Evolutionary conservation across 2,888 invertebrate species (phyloP), one percentile per base, ranked within the genome.

Genomic region (Eremobia ochroleuca): DNA sequence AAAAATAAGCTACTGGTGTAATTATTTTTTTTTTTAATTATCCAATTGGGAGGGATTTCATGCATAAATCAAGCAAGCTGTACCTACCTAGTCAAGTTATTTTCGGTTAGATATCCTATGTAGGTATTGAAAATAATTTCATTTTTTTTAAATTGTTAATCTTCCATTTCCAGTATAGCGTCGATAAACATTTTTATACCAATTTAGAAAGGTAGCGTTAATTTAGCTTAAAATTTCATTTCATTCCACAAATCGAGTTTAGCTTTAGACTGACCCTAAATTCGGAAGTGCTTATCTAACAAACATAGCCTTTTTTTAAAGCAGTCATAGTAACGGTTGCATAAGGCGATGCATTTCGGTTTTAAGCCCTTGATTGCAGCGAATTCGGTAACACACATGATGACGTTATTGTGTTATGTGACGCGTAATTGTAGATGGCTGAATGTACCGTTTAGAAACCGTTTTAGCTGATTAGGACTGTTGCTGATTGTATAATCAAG

Each of bases 281-380:
- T 77, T 81, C 13, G 75, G 70, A 67, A 75, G 72, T 77, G 69
- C 25, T 64, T 81, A 83, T 80, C 69, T 69, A 77, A 69, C 31
- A 85, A 84, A 85, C 77, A 75, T 31, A n/a, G 55, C 61, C 21
- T 46, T 69, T 85, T 85, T 84, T 67, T 81, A 75, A 49, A 28
- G 52, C 25, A 40, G 37, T 62, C 34, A 25, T 13, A 58, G 75
- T 31, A 55, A 73, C 69, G 49, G 66, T 84, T 85, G 58, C 77
- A 18, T 81, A 84, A 84, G 59, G 49, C 65, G 40, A 85, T 74
- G 73, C 67, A 73, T 69, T 77, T 67, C 11, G 37, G n/a, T 58
- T 55, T 59, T n/a, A 34, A 67, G 58, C 61, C 68, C 74, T 79
- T 74, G 67, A 73, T 74, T 78, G 8, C 25, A 65, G 28, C 15